phyloP scores from a whole-genome alignment of 30 jellyfish, hydroid and myxozoan genomes.

The Pseudorhiza aurosa region DNA sequence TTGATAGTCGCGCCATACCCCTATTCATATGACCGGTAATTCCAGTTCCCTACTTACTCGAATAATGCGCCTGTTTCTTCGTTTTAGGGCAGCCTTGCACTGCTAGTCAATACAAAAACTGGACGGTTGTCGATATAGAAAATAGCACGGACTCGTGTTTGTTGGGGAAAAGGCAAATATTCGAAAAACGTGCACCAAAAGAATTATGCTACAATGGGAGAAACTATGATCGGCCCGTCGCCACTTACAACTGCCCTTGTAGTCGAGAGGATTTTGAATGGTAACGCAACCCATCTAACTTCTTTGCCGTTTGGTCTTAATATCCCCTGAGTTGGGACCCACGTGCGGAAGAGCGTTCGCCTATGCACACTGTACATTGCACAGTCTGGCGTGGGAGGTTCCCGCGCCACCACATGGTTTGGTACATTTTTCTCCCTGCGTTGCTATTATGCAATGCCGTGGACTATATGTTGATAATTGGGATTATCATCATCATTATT shows the following conservation, averaged over 20 bases:
- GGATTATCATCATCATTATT: no score
- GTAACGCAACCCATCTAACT: slow-evolving; percentile 36
- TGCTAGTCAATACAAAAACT: slow-evolving; percentile 62
- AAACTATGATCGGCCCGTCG: slow-evolving; percentile 80
- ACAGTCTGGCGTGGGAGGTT: no score
- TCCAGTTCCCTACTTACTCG: no score
- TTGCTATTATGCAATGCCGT: no score
- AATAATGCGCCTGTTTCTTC: no score
- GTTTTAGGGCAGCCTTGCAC: slow-evolving; percentile 71
- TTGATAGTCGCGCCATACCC: no score
- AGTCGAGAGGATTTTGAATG: slow-evolving; percentile 85
- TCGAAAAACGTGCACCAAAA: slow-evolving; percentile 73
- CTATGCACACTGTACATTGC: no score
- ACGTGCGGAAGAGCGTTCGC: no score
- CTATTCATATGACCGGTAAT: no score
- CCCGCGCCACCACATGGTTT: no score
- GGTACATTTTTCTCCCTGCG: no score
- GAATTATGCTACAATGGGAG: slow-evolving; percentile 81
- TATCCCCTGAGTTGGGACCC: neutral
- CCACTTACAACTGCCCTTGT: slow-evolving; percentile 68
- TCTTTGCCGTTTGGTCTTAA: neutral
- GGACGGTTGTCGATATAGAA: slow-evolving; percentile 79
- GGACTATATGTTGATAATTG: no score
- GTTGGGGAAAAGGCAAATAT: slow-evolving; percentile 79
- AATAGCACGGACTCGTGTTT: slow-evolving; percentile 73